These are phyloP conservation scores for Siphlonurus alternatus DNA, from an alignment of 2,888 invertebrate genomes.

Conservation along the genomic window DNA sequence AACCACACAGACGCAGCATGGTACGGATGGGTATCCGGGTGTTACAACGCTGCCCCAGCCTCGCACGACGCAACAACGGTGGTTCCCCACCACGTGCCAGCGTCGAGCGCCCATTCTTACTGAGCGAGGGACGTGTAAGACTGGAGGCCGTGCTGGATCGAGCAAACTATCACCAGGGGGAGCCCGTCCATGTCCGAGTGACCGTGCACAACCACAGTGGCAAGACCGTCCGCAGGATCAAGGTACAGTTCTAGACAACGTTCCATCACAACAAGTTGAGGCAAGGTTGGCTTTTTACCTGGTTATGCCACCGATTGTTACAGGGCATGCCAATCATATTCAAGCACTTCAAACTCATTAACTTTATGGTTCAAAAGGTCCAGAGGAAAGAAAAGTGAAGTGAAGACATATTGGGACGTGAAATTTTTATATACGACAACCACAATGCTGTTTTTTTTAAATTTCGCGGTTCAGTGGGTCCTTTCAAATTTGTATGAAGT, in stretches of 20 bases:
- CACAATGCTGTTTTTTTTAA: too few species aligned
- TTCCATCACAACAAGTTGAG: not conserved
- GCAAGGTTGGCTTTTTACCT: too few species aligned
- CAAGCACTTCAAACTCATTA: too few species aligned
- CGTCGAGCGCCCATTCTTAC: slow-evolving; percentile 66
- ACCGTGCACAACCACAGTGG: slow-evolving; percentile 63
- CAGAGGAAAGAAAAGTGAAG: too few species aligned
- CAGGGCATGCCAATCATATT: too few species aligned
- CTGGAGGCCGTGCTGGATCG: slow-evolving; percentile 66
- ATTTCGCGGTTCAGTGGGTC: too few species aligned
- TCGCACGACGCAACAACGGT: slow-evolving; percentile 19
- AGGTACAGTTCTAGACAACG: slow-evolving; percentile 48
- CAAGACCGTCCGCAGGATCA: slow-evolving; percentile 66
- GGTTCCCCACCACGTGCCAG: slow-evolving; percentile 44
- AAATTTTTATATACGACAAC: too few species aligned
- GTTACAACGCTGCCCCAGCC: slow-evolving; percentile 36
- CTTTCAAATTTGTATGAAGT: too few species aligned
- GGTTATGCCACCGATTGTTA: too few species aligned
- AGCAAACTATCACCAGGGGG: slow-evolving; percentile 68
- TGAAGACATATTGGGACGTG: too few species aligned
- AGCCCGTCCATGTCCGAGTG: slow-evolving; percentile 56
- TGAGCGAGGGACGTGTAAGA: slow-evolving; percentile 67
- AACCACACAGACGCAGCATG: slow-evolving; percentile 57
- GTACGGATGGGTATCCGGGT: slow-evolving; percentile 77
- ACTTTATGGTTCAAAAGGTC: too few species aligned